phyloP scores from a whole-genome alignment of 2,113 vertebrate genomes.

The Petrocephalus zakoni region DNA sequence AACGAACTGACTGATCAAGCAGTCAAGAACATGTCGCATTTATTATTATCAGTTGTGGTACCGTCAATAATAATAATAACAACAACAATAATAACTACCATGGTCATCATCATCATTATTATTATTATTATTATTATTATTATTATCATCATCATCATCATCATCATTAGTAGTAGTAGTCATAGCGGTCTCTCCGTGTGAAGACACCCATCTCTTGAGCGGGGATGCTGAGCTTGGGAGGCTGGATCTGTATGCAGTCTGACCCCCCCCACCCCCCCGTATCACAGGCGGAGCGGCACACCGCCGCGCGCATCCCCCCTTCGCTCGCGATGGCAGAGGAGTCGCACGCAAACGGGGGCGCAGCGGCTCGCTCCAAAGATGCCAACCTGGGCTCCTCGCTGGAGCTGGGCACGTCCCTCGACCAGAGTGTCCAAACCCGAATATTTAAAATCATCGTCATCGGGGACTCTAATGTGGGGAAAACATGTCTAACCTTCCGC shows the following conservation, averaged over 20 bases:
- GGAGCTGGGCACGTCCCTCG: conserved; percentile 70
- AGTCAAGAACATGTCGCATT: not conserved
- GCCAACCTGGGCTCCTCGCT: conserved; percentile 50
- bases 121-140: not conserved
- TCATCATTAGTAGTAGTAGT: too few relatives aligned
- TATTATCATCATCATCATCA: not conserved
- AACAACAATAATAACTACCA: not conserved
- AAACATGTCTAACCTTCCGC: conserved; percentile 93
- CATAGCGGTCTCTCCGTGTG: not conserved
- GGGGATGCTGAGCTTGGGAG: conserved; percentile 12
- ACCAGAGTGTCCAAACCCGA: conserved; percentile 85
- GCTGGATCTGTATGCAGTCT: too few relatives aligned
- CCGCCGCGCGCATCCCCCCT: conserved; percentile 27
- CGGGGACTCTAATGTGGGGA: conserved; percentile 94
- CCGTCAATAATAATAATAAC: not conserved
- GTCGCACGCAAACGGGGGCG: conserved; percentile 24
- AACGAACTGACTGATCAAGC: not conserved
- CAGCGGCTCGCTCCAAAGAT: conserved; percentile 24
- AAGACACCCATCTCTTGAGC: not conserved
- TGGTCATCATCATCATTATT: not conserved
- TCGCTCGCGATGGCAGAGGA: conserved; percentile 43
- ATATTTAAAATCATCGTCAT: conserved; percentile 98
- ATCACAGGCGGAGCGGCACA: conserved; percentile 7
- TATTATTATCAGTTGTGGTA: not conserved
- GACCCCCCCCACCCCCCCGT: conserved; percentile 8